A percentile compares a stretch with the other conserved stretches of the same genome.
Evolutionary conservation across 2,888 invertebrate genomes (phyloP).

Genomic region (Drosophila sordidapex): DNA sequence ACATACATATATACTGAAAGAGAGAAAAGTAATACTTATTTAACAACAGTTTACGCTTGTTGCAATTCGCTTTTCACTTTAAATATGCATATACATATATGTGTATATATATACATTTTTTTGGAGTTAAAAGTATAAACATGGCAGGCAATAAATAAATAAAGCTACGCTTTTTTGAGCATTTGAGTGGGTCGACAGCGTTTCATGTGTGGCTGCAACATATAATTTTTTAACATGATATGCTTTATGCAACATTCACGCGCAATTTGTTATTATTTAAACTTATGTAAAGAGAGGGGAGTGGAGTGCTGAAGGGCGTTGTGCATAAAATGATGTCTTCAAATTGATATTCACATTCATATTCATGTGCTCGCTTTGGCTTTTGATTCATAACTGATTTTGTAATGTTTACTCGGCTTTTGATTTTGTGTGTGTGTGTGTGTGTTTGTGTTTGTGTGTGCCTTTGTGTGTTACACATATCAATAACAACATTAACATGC

Average conservation of each 20-base stretch:
- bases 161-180: constrained; percentile 29
- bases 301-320: not conserved
- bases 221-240: constrained; percentile 57
- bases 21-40: constrained; percentile 33
- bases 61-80: constrained; percentile 50
- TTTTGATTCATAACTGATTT: constrained; percentile 4
- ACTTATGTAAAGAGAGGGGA: constrained; percentile 14
- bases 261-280: constrained; percentile 65
- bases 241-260: constrained; percentile 77
- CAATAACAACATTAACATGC: constrained; percentile 74
- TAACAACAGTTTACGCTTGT: constrained; percentile 43
- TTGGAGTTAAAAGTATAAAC: not conserved
- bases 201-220: constrained; percentile 16
- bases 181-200: constrained; percentile 17
- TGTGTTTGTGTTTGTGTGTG: constrained; percentile 2
- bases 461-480: constrained; percentile 43
- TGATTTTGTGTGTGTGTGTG: constrained; percentile 20
- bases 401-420: constrained; percentile 22
- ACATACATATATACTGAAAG: constrained; percentile 5
- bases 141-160: constrained; percentile 5
- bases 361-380: constrained; percentile 34
- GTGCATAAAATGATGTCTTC: constrained; percentile 27
- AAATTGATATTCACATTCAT: constrained; percentile 48
- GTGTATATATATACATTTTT: not conserved
- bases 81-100: constrained; percentile 14